These are phyloP conservation scores for Channa striata DNA, from an alignment of 2,797 vertebrate species.

Conservation along the genomic window DNA sequence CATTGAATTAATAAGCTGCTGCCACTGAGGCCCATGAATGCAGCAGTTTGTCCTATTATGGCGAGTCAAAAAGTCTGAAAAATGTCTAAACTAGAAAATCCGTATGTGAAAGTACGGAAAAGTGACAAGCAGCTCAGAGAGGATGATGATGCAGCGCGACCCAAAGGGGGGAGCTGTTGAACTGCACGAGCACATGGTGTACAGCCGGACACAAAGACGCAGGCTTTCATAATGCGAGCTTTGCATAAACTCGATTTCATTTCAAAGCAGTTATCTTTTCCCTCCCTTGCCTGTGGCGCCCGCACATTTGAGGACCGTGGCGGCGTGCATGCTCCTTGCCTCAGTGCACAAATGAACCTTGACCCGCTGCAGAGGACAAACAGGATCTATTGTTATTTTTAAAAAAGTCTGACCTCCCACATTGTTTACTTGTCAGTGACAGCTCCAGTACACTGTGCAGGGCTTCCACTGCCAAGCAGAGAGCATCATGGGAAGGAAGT, in stretches of 20 bases:
- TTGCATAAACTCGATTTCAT: not conserved
- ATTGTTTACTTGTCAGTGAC: conserved; percentile 44
- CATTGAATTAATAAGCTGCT: no score
- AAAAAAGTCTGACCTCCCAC: conserved; percentile 45
- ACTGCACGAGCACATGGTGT: not conserved
- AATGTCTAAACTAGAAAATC: no score
- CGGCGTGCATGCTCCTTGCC: not conserved
- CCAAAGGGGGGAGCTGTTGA: conserved; percentile 22
- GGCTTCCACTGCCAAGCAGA: conserved; percentile 47
- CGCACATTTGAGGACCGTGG: not conserved
- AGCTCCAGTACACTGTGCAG: conserved; percentile 21
- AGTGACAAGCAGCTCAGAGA: no score
- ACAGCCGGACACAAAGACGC: not conserved
- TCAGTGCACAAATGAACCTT: conserved; percentile 17
- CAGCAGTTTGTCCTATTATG: no score
- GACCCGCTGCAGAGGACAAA: conserved; percentile 20
- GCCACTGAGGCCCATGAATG: no score
- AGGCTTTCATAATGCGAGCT: not conserved
- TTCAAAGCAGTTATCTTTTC: not conserved
- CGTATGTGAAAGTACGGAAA: no score
- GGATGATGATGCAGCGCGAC: not conserved
- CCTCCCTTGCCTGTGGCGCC: no score
- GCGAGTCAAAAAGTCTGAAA: no score
- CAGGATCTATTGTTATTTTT: conserved; percentile 35
- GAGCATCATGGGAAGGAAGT: conserved; percentile 59